Conservation (phyloP, 2,797 vertebrate species). For the Phataginus tricuspis region DNA sequence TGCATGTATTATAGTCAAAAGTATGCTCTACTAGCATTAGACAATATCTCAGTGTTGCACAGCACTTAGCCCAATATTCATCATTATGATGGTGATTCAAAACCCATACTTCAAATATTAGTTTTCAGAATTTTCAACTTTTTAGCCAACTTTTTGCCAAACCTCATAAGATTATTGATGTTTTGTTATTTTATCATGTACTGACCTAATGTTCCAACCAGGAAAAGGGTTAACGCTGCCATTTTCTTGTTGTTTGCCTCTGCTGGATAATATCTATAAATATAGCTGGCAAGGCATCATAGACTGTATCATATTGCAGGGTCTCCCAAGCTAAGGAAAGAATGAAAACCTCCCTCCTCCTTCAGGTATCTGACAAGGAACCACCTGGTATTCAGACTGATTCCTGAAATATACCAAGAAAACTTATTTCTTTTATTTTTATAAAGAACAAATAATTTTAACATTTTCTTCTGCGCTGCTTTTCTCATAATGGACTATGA, state of each 20-base stretch:
- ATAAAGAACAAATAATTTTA: not conserved
- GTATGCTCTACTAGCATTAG: not conserved
- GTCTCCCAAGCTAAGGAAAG: not conserved
- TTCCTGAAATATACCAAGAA: not conserved
- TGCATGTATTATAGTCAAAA: not conserved
- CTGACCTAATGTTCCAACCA: conserved; percentile 22
- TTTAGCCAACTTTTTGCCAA: not conserved
- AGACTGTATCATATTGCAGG: not conserved
- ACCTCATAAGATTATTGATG: not conserved
- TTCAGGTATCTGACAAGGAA: not conserved
- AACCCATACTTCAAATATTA: conserved; percentile 1
- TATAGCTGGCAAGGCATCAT: not conserved
- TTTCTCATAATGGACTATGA: not conserved
- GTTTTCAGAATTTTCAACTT: not conserved
- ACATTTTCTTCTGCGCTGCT: not conserved
- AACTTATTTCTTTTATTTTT: conserved; percentile 11
- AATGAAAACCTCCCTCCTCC: not conserved
- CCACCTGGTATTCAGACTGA: not conserved
- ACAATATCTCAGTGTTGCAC: not conserved
- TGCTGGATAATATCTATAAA: conserved; percentile 7
- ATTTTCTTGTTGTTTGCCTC: not conserved
- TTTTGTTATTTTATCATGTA: conserved; percentile 20
- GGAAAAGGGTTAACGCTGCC: not conserved
- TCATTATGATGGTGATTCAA: not conserved
- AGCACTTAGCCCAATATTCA: not conserved